Percentiles rank a stretch among this genome's conserved stretches.
phyloP scores from a whole-genome alignment of 2,888 invertebrate genomes.

The Ypsolopha scabrella region DNA sequence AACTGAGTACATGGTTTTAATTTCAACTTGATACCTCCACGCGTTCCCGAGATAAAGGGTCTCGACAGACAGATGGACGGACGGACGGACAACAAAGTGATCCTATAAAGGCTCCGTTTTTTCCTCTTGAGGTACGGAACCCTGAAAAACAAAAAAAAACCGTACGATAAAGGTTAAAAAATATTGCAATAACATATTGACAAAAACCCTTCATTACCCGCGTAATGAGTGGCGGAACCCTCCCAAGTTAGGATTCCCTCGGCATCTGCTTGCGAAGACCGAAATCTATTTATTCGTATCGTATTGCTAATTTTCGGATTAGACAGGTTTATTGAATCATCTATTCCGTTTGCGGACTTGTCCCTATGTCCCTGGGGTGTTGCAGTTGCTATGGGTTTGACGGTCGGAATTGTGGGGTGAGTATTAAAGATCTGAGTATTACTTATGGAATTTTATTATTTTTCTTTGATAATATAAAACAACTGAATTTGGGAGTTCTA shows the following conservation, averaged over 20 bases:
- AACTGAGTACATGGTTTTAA: too few species aligned
- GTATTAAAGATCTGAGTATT: not conserved
- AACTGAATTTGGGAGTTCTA: too few species aligned
- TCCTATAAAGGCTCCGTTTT: too few species aligned
- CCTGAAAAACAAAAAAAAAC: too few species aligned
- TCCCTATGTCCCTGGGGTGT: conserved; percentile 31
- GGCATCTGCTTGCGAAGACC: conserved; percentile 47
- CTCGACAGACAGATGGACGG: too few species aligned
- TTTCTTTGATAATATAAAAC: too few species aligned
- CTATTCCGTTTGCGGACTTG: conserved; percentile 61
- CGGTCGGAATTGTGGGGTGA: conserved; percentile 3
- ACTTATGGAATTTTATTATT: too few species aligned
- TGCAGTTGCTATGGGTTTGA: conserved; percentile 17
- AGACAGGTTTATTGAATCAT: conserved; percentile 64
- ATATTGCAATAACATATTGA: not conserved
- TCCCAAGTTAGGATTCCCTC: conserved; percentile 21
- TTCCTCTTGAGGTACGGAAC: too few species aligned
- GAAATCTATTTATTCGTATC: conserved; percentile 66
- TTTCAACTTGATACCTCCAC: too few species aligned
- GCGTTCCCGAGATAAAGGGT: too few species aligned
- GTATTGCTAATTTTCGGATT: conserved; percentile 68
- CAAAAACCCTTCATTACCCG: conserved; percentile 44
- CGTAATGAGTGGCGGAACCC: conserved; percentile 49
- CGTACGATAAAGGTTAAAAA: not conserved
- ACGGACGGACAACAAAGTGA: too few species aligned